Evolutionary conservation across 1,140 invertebrate genomes (phyloP).

Genomic region (Cepaea nemoralis): DNA sequence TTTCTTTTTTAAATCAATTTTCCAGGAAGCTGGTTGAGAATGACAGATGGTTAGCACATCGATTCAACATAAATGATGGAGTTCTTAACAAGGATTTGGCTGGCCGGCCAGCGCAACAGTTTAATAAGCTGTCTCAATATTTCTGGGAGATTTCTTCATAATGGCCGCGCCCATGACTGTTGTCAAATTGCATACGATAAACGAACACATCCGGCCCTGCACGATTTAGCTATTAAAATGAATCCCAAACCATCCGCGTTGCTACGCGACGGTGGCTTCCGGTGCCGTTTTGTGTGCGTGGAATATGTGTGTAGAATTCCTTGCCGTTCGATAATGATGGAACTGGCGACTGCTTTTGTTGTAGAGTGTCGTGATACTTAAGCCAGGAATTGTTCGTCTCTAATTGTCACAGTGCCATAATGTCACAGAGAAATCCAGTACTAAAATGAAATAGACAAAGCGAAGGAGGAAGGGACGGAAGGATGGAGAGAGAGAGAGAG

Average conservation of each 20-base stretch:
- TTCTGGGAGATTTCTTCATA: not conserved
- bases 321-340: conserved; percentile 1
- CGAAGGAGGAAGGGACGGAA: too few species aligned
- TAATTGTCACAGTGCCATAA: too few species aligned
- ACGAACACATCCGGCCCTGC: conserved; percentile 2
- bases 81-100: not conserved
- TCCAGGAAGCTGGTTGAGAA: not conserved
- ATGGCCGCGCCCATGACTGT: not conserved
- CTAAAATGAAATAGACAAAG: too few species aligned
- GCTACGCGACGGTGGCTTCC: conserved; percentile 12
- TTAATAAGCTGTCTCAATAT: conserved; percentile 10
- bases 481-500: too few species aligned
- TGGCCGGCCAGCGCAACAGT: not conserved
- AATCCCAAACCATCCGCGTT: conserved; percentile 15
- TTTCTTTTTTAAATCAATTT: too few species aligned
- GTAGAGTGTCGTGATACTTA: too few species aligned
- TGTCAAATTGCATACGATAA: conserved; percentile 6
- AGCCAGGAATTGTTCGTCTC: too few species aligned
- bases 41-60: not conserved
- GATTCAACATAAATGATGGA: conserved; percentile 4
- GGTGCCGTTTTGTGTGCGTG: not conserved
- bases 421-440: too few species aligned
- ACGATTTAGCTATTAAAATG: conserved; percentile 7
- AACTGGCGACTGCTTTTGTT: too few species aligned
- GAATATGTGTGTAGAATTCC: conserved; percentile 10